These are phyloP conservation scores for Sminthurides bifidus DNA, from an alignment of 1,140 invertebrate species.

Conservation along the genomic window DNA sequence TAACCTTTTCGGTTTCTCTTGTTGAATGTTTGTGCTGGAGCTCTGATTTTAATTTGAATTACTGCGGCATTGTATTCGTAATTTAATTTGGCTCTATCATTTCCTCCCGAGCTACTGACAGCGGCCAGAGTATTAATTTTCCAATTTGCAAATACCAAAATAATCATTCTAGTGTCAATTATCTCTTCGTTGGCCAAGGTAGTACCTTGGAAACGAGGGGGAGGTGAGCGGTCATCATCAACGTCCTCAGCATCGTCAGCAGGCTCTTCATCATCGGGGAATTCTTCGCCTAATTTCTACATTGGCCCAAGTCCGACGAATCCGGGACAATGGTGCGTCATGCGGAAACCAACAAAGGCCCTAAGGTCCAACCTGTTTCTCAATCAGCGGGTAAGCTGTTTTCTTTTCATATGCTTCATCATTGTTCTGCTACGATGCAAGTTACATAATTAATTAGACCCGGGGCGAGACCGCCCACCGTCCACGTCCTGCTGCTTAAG, in stretches of 20 bases:
- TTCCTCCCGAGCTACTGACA: background rate
- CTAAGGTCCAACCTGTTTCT: constrained; percentile 25
- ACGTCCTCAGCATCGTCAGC: constrained; percentile 1
- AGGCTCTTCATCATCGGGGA: constrained; percentile 6
- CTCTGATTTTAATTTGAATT: too few species aligned
- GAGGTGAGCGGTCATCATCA: constrained; percentile 20
- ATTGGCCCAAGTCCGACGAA: constrained; percentile 21
- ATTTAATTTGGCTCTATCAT: background rate
- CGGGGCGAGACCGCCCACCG: too few species aligned
- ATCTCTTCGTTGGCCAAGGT: constrained; percentile 29
- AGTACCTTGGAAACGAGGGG: constrained; percentile 26
- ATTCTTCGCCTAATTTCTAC: constrained; percentile 4
- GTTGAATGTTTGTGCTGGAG: too few species aligned
- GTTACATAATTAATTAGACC: too few species aligned
- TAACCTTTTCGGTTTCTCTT: too few species aligned
- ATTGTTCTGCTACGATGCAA: too few species aligned
- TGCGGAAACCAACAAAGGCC: constrained; percentile 18
- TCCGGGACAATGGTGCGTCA: constrained; percentile 29
- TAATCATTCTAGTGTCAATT: constrained; percentile 27
- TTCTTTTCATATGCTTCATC: background rate
- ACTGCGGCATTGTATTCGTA: too few species aligned
- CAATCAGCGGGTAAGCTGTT: constrained; percentile 26
- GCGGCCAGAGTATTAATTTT: background rate
- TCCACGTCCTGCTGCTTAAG: background rate
- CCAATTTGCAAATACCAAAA: too few species aligned